Percentiles rank a stretch among this genome's conserved stretches.
These are phyloP conservation scores for Netelia fuscicornis DNA, from an alignment of 2,888 invertebrate genomes.

Conservation along the genomic window DNA sequence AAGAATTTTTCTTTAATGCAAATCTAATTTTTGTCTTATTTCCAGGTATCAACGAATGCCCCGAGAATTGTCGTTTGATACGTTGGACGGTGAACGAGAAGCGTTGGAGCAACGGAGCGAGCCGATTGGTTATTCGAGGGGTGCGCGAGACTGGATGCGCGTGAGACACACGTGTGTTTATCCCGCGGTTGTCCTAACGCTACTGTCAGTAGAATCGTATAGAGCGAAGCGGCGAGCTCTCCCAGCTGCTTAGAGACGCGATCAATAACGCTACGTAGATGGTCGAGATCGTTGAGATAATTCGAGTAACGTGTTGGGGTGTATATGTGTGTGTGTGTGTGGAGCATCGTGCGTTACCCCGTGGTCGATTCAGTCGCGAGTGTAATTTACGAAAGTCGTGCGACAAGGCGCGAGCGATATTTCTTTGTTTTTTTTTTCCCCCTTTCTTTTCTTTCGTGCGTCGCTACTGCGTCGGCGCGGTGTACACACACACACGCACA, in stretches of 20 bases:
- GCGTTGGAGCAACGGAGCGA: too few relatives aligned
- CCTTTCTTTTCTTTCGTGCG: background rate
- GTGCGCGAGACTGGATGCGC: constrained; percentile 65
- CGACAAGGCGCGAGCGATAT: background rate
- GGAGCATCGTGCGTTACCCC: background rate
- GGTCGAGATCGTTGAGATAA: constrained; percentile 79
- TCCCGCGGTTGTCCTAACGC: constrained; percentile 80
- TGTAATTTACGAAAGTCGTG: background rate
- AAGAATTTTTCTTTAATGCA: background rate
- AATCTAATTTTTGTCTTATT: too few relatives aligned
- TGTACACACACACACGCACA: too few relatives aligned
- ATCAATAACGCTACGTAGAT: constrained; percentile 82
- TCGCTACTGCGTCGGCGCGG: too few relatives aligned
- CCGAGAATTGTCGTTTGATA: too few relatives aligned
- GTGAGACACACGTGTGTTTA: constrained; percentile 75
- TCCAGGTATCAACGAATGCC: too few relatives aligned
- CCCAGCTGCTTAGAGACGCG: constrained; percentile 80
- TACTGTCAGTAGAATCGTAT: constrained; percentile 77
- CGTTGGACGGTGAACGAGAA: background rate
- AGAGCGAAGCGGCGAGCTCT: constrained; percentile 59
- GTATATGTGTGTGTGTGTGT: background rate
- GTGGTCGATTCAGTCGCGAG: constrained; percentile 2
- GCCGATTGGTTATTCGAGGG: constrained; percentile 3
- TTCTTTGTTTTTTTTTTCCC: background rate
- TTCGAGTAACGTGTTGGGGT: constrained; percentile 2